Base-by-base conservation (phyloP, 2,888 invertebrate genomes). In the Cataglyphis rosenhaueri region DNA sequence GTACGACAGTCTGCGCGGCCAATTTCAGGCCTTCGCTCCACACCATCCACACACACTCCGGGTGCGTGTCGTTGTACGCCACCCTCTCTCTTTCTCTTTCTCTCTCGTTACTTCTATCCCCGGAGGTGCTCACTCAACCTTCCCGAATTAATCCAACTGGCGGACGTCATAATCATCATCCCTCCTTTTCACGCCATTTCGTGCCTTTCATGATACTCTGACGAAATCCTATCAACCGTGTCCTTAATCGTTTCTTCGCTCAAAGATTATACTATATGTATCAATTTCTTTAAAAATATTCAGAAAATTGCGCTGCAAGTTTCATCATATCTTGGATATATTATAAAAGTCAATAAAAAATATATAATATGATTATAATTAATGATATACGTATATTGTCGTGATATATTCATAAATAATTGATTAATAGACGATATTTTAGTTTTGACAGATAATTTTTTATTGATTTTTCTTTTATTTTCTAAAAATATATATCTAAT, bases 161-260 rank as follows among this genome's bases (percentile, higher is more conserved):
- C 84, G 83, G 81, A 86, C 89, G 91, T 91, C 91, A 91, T 92
- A 92, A 92, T 91, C 89, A 88, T 87, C 83, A 84, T 62, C 62
- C 71, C 66, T 79, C 82, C 71, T 15, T 78, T 74, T 74, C 82
- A 61, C 75, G 70, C 85, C 84, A 82, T 85, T 85, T 74, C 61
- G 62, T 44, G 57, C 64, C 65, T 44, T 71, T 76, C 62, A 57
- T 41, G 64, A 12, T 70, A 59, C 74, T 71, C 65, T 57, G 9
- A n/a, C 55, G 65, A 61, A 70, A 65, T 79, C 64, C 29, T 29
- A 29, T 41, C 70, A 38, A 18, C 15, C 35, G 32, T 35, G 21
- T 25, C 15, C 21, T 61, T 21, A 59, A 21, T 62, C 62, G 15
- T 21, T 74, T 59, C 8, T 57, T 32, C 62, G 10, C 35, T 48